Percentiles rank a stretch among this genome's conserved stretches.
Evolutionary conservation across 2,888 invertebrate species (phyloP).

Genomic region (Aphodius granarius): DNA sequence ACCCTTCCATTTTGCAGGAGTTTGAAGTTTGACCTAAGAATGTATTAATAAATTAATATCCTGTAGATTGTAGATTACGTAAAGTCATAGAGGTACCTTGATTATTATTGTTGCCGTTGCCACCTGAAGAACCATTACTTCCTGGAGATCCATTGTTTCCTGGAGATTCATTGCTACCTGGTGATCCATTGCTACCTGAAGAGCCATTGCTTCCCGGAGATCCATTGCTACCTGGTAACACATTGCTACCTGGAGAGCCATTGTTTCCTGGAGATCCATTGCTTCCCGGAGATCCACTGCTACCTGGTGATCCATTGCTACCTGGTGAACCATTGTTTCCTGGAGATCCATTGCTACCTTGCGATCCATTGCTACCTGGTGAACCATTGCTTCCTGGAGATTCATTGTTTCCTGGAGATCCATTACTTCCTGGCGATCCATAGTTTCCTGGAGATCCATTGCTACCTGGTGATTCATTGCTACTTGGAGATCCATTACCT

Average conservation of each 20-base stretch:
- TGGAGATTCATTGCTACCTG: background rate
- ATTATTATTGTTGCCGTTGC: background rate
- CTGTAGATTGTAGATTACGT: no score
- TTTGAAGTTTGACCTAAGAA: background rate
- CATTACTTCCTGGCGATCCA: constrained; percentile 22
- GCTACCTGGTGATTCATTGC: constrained; percentile 24
- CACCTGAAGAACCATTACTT: background rate
- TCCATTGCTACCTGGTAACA: constrained; percentile 1
- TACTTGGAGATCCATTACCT: constrained; percentile 15
- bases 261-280: constrained; percentile 1
- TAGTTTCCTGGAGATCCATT: constrained; percentile 19
- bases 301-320: constrained; percentile 21
- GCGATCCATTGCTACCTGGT: constrained; percentile 46
- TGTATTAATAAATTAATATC: constrained; percentile 47
- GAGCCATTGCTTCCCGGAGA: background rate
- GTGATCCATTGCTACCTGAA: background rate
- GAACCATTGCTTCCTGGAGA: constrained; percentile 24
- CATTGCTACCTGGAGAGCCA: constrained; percentile 20
- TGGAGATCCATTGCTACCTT: constrained; percentile 27
- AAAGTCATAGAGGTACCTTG: background rate
- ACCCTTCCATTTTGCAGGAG: constrained; percentile 67
- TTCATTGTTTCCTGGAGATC: constrained; percentile 17
- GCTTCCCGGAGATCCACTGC: constrained; percentile 4
- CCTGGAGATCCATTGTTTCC: background rate
- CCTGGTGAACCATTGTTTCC: constrained; percentile 20